Evolutionary conservation across 2,113 vertebrate genomes (phyloP).

Genomic region (Willisornis vidua): DNA sequence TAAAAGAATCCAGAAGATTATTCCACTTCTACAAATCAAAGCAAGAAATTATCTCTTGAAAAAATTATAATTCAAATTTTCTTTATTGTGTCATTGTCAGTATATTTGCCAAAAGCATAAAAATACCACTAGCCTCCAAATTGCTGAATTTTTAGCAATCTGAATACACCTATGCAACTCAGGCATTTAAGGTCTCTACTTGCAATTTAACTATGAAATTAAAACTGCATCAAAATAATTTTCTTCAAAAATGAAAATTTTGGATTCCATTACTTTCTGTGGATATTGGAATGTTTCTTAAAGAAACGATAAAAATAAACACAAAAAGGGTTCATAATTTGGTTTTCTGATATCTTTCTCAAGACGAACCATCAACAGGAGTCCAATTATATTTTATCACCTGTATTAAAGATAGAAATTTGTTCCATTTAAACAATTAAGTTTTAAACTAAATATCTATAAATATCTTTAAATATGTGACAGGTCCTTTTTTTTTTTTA

Average conservation of each 20-base stretch:
- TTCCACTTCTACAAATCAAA: background rate
- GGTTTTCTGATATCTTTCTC: background rate
- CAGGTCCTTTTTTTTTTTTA: background rate
- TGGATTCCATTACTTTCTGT: background rate
- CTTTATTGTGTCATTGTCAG: background rate
- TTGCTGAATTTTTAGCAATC: background rate
- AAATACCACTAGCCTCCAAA: background rate
- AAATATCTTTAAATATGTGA: background rate
- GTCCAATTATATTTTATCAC: background rate
- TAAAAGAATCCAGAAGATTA: background rate
- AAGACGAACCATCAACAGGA: background rate
- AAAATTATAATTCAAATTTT: background rate
- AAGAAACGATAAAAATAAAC: background rate
- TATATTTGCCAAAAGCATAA: background rate
- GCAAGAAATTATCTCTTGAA: background rate
- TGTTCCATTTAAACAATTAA: background rate
- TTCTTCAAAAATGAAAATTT: background rate
- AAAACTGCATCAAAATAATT: background rate
- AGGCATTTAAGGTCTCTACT: background rate
- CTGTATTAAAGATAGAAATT: background rate
- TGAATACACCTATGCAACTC: background rate
- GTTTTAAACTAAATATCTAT: background rate
- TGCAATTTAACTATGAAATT: background rate
- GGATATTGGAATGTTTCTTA: background rate
- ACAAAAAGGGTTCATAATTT: rapidly evolving